Conservation (phyloP, 2,113 vertebrate species). For the Thamnophis sirtalis region DNA sequence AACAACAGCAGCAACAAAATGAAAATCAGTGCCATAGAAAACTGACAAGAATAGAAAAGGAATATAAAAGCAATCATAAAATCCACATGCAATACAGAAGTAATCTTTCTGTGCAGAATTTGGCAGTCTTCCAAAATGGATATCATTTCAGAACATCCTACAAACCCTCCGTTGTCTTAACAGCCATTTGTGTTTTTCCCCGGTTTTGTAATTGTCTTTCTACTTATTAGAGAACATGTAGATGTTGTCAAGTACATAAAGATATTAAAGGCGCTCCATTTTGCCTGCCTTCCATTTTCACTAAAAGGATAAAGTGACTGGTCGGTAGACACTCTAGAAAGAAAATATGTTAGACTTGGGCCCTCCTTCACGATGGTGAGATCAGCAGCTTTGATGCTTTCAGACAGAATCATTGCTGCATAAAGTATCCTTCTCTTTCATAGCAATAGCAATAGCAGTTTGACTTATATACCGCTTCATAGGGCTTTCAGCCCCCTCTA, state of each 20-base stretch:
- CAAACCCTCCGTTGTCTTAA: neutral
- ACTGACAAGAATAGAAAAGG: neutral
- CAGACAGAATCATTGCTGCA: neutral
- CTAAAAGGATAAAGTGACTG: neutral
- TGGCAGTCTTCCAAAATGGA: neutral
- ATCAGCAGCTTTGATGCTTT: neutral
- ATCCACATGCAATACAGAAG: neutral
- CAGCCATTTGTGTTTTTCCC: neutral
- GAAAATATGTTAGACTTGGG: neutral
- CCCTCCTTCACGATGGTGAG: neutral
- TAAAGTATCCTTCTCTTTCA: neutral
- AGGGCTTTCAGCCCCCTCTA: too few species aligned
- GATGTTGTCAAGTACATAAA: neutral
- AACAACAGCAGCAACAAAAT: neutral
- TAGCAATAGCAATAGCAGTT: too few species aligned
- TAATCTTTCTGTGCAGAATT: neutral
- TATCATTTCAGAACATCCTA: neutral
- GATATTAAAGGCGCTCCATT: neutral
- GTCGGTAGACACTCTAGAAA: neutral
- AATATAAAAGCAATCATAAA: neutral
- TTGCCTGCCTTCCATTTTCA: neutral
- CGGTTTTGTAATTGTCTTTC: neutral
- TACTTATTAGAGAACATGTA: neutral
- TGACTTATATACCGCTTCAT: too few species aligned
- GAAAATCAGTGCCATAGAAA: neutral